A percentile compares a stretch with the other conserved stretches of the same genome.
phyloP scores from a whole-genome alignment of 2,888 invertebrate genomes.

The Erebia palarica region DNA sequence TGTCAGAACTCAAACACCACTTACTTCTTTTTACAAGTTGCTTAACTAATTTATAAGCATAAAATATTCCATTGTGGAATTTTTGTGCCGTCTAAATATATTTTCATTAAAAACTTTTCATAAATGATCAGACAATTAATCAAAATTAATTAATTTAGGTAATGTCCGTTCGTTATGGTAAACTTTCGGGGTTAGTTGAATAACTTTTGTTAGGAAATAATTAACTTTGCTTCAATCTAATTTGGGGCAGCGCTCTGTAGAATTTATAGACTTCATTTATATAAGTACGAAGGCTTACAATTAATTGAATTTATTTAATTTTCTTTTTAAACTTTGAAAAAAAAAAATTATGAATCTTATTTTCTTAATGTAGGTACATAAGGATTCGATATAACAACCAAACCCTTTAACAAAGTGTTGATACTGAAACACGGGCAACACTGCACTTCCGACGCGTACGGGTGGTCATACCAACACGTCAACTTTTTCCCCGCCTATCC shows the following conservation, averaged over 20 bases:
- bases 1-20: no score
- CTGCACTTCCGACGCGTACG: no score
- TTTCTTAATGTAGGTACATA: neutral
- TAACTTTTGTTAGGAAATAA: constrained; percentile 9
- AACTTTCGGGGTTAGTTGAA: constrained; percentile 11
- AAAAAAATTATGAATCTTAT: neutral
- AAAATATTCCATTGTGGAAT: no score
- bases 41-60: no score
- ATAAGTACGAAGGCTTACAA: neutral
- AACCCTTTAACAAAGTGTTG: no score
- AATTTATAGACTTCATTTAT: constrained; percentile 16
- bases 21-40: no score
- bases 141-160: constrained; percentile 3
- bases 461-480: no score
- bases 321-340: neutral
- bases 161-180: neutral
- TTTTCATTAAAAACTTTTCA: neutral
- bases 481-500: no score
- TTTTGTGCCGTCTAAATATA: neutral
- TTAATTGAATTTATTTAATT: constrained; percentile 4
- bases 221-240: constrained; percentile 16
- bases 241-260: constrained; percentile 1
- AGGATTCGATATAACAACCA: no score
- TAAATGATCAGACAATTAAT: neutral
- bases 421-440: no score